Conservation (phyloP, 1,140 invertebrate species). For the Calephelis nemesis region DNA sequence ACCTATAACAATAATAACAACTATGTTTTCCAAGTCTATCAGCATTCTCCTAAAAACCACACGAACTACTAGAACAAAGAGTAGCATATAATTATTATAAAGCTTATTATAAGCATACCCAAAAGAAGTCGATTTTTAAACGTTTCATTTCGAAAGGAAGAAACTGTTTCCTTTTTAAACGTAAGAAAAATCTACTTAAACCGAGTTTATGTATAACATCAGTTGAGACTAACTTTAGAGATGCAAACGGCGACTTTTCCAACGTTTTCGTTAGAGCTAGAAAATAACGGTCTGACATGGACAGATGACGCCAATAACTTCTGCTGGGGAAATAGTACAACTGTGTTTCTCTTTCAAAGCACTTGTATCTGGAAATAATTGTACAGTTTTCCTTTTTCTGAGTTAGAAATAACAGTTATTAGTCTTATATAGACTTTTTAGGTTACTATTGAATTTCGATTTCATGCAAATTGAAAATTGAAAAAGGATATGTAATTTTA, state of each 20-base stretch:
- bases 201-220: constrained; percentile 31
- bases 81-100: too few species aligned
- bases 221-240: constrained; percentile 38
- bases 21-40: too few species aligned
- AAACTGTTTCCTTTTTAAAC: not conserved
- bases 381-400: not conserved
- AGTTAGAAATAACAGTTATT: not conserved
- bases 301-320: constrained; percentile 71
- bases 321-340: constrained; percentile 35
- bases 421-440: too few species aligned
- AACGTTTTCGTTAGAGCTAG: constrained; percentile 54
- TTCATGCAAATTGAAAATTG: too few species aligned
- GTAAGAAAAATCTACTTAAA: not conserved
- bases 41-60: too few species aligned
- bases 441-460: too few species aligned
- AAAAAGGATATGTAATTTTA: too few species aligned
- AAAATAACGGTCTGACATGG: constrained; percentile 68
- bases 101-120: too few species aligned
- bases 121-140: too few species aligned
- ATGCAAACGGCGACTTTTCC: constrained; percentile 58
- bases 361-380: constrained; percentile 9
- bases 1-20: too few species aligned
- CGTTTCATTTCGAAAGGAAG: too few species aligned
- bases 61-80: too few species aligned
- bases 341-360: constrained; percentile 15